Percentiles rank a stretch among this genome's conserved stretches.
These are phyloP conservation scores for Ictidomys tridecemlineatus DNA, from an alignment of 2,113 vertebrate genomes.

Conservation along the genomic window DNA sequence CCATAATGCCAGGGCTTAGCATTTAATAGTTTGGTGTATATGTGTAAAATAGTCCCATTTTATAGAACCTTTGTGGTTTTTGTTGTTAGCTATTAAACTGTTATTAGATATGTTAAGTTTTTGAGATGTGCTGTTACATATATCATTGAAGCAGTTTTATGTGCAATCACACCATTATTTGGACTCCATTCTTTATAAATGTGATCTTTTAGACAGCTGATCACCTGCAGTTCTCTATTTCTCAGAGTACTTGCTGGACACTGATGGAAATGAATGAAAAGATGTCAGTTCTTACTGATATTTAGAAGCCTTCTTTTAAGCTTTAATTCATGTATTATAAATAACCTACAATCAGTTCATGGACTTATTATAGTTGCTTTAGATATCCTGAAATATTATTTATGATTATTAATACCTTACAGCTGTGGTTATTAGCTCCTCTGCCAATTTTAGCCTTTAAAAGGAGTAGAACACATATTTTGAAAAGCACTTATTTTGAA, in stretches of 20 bases:
- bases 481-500: neutral
- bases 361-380: neutral
- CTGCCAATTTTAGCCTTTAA: neutral
- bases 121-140: neutral
- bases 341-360: neutral
- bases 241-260: neutral
- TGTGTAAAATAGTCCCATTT: neutral
- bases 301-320: neutral
- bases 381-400: neutral
- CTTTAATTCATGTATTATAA: slow-evolving; percentile 12
- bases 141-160: neutral
- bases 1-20: neutral
- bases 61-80: slow-evolving; percentile 42
- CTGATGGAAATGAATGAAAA: neutral
- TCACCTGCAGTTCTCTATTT: neutral
- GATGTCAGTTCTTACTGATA: neutral
- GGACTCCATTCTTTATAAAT: neutral
- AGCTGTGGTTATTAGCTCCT: neutral
- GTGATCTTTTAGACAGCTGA: neutral
- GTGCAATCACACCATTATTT: neutral
- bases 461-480: neutral
- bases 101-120: neutral
- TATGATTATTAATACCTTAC: neutral
- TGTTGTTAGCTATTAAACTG: neutral
- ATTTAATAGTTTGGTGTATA: neutral